phyloP scores from a whole-genome alignment of 2,888 invertebrate genomes.

The Willowsia nigromaculata region DNA sequence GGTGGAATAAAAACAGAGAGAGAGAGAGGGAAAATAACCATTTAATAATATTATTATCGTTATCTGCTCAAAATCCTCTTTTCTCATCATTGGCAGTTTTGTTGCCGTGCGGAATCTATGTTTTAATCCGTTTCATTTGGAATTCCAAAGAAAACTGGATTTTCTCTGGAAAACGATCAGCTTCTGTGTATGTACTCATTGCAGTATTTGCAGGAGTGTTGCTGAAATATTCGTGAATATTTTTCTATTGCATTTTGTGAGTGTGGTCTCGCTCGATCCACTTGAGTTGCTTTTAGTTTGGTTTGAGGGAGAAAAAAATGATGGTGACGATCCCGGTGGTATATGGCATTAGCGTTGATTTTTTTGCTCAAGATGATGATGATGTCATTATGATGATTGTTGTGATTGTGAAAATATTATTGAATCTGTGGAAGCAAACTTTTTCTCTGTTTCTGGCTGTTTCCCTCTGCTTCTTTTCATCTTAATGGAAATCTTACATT shows the following conservation, averaged over 20 bases:
- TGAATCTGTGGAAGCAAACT: not conserved
- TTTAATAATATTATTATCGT: slow-evolving; percentile 9
- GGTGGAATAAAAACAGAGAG: not conserved
- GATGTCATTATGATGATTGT: not conserved
- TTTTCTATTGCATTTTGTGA: too few species aligned
- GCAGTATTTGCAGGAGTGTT: not conserved
- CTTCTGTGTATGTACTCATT: too few species aligned
- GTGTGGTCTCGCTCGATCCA: not conserved
- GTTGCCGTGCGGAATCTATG: not conserved
- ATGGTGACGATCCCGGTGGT: not conserved
- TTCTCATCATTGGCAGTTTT: too few species aligned
- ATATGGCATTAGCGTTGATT: not conserved
- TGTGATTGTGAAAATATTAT: slow-evolving; percentile 5
- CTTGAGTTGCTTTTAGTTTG: not conserved
- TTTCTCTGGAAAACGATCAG: too few species aligned
- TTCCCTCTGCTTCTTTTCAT: not conserved
- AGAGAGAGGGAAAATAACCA: not conserved
- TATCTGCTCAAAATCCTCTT: slow-evolving; percentile 26
- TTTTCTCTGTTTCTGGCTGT: not conserved
- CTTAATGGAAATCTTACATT: slow-evolving; percentile 17
- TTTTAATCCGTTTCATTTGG: slow-evolving; percentile 9
- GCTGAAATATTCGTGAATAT: too few species aligned
- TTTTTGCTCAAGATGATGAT: not conserved
- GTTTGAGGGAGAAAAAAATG: not conserved
- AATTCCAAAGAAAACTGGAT: not conserved